Evolutionary conservation across 2,797 vertebrate species (phyloP).

Genomic region (Artibeus jamaicensis): DNA sequence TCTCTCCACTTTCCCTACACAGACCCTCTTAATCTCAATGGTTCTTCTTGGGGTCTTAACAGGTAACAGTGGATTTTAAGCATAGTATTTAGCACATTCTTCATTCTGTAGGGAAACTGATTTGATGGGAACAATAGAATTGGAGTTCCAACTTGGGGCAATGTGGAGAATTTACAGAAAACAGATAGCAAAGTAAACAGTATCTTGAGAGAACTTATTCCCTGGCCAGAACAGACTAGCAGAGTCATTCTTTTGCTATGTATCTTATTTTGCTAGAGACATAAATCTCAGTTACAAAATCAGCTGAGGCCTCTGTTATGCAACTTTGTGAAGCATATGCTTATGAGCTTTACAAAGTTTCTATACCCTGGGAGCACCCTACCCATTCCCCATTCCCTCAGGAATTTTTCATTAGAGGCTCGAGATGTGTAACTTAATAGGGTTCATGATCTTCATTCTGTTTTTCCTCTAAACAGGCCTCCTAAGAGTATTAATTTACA

Average conservation of each 20-base stretch:
- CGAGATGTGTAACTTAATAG: slow-evolving; percentile 49
- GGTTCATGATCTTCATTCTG: slow-evolving; percentile 35
- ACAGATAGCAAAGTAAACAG: slow-evolving; percentile 38
- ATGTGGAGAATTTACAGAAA: neutral
- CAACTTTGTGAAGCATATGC: neutral
- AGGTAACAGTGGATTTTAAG: slow-evolving; percentile 27
- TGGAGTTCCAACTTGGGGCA: neutral
- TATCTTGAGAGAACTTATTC: slow-evolving; percentile 33
- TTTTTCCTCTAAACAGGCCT: slow-evolving; percentile 37
- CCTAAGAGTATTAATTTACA: slow-evolving; percentile 55
- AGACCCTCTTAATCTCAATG: neutral
- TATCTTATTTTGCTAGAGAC: slow-evolving; percentile 34
- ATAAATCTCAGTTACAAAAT: slow-evolving; percentile 35
- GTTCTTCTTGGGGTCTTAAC: neutral
- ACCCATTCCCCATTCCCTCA: neutral
- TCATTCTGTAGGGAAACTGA: slow-evolving; percentile 37
- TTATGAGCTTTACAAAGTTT: neutral
- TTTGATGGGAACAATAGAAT: slow-evolving; percentile 54
- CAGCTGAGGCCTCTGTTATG: neutral
- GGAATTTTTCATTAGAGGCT: slow-evolving; percentile 47
- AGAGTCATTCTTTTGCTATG: neutral
- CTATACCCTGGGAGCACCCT: neutral
- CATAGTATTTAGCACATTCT: neutral
- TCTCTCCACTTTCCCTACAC: neutral
- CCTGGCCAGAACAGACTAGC: slow-evolving; percentile 9